Base-by-base conservation (phyloP, 2,888 invertebrate genomes). In the Sacculina carcini region DNA sequence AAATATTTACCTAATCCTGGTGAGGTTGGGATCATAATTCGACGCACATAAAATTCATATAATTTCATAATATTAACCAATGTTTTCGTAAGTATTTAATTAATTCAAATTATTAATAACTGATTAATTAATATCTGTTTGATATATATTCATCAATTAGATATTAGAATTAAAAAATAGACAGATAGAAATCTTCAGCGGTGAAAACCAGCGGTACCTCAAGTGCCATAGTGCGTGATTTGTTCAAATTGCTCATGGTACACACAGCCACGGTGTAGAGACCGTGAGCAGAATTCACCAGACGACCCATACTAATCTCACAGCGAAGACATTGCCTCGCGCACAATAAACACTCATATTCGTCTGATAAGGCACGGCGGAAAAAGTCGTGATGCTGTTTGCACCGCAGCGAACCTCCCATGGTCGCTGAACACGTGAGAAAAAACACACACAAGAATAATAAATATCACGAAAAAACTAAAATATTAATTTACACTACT, bases 291-390 rank as follows among this genome's bases (percentile, higher is more conserved):
- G 81, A 78, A 12, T 76, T 71, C 19, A 81, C 78, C 58, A 86
- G 67, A 55, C 81, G 72, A 51, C 81, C 69, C 38, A 79, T 75
- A 49, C 84, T 79, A 63, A 86, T 86, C 42, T 77, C 71, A 61
- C 82, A 82, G 53, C 84, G 70, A 55, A 76, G 73, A 65, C 83
- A 82, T 56, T 77, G 76, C 62, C 79, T 78, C 5, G 89, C 69
- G 61, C 87, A 87, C 67, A 87, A 82, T 67, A 89, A 72, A 64
- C 86, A 87, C 54, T 86, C 80, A 58, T 86, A 70, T 65, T 89
- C 89, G 63, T 89, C 87, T 32, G 85, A 69, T 53, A 86, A 71
- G 0, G 81, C 79, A 55, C 82, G 69, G 44, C 80, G 70, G 57
- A 79, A 73, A 23, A 78, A 71, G 6, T 76, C 73, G 5, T 78